Base-by-base conservation (phyloP, 2,888 invertebrate species). In the Acheta domesticus region DNA sequence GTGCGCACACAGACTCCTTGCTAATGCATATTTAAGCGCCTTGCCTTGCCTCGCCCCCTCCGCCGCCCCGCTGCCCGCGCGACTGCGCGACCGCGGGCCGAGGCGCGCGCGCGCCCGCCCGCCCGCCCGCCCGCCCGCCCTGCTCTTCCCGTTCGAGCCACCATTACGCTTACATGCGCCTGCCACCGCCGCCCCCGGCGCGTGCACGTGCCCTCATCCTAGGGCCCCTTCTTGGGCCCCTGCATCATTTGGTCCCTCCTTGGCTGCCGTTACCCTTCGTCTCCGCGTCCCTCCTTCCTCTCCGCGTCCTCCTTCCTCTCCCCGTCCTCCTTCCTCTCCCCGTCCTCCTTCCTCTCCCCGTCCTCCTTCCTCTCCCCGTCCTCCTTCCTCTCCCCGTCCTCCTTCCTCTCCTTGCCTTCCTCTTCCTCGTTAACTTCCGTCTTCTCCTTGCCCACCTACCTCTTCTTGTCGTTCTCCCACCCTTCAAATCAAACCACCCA, bases 21-120 rank as follows among this genome's bases (percentile, higher is more conserved):
- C 78, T 79, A 79, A 79, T 79, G 78, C 78, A 79, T 79, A 79
- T 79, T 79, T 79, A 79, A 79, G 78, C 50, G 78, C 49, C 36
- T 77, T 77, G 11, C 49, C 36, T 36, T 12, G n/a, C 62, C 16
- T 1, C 62, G n/a, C 62, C 62, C 14, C 62, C 62, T 62, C 14
- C 62, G 62, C n/a, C 62, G n/a, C 62, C 62, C 62, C 62, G n/a
- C 62, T 16, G 62, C 14, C 62, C 36, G 5, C 5, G 36, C 36
- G 36, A 36, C 36, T 36, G 36, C 36, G 36, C 36, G 36, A 36
- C 36, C 36, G 36, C 36, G 36, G 36, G 36, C 36, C 36, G 36
- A 36, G 8, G 36, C 36, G 36, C 36, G 1, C 36, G 36, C 36
- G 36, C 36, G 36, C 36, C 8, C 36, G 36, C 36, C 8, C 36